Base-by-base conservation (phyloP, 2,797 vertebrate species). In the Salarias fasciatus region DNA sequence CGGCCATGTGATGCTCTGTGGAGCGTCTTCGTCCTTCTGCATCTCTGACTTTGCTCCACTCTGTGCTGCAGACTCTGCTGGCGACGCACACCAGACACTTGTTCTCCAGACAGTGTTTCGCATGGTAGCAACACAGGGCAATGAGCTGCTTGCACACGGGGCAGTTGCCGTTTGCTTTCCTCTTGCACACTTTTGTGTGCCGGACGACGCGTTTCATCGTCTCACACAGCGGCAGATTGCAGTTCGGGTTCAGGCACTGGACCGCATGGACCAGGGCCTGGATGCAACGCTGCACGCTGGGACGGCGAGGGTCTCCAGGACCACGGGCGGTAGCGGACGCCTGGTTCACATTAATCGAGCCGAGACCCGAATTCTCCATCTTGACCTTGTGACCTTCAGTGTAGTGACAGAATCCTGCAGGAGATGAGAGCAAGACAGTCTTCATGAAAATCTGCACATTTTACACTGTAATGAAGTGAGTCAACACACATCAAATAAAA, bases 81-180 rank as follows among this genome's bases (percentile, higher is more conserved):
- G 12, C 96, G 94, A 13, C 98, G 94, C 86, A 97, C 77, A 99
- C 97, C 0, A 97, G 97, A 63, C 97, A 99, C 91, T 99, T 98
- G 91, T 97, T 98, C 92, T 99, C 97, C 92, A 98, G 97, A 93
- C 97, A 99, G 92, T 98, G 96, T 90, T 99, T 99, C 18, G 97
- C 97, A 0, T 99, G 97, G 83, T 98, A 99, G 89, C 97, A 99
- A 84, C 97, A 99, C 53, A 99, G 91, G 0, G 97, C 97, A 0
- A 99, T 99, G 18, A 99, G 96, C 76, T 99, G 97, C 84, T 98
- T 99, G 92, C 97, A 99, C 81, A 99, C 98, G 58, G 97, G 97
- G 73, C 97, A 98, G 7, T 97, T 97, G 0, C 97, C 97, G 0
- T 99, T 99, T 75, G 96, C 99, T 89, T 99, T 99, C 57, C 96